These are phyloP conservation scores for Metopolophium dirhodum DNA, from an alignment of 1,140 invertebrate genomes.

Conservation along the genomic window DNA sequence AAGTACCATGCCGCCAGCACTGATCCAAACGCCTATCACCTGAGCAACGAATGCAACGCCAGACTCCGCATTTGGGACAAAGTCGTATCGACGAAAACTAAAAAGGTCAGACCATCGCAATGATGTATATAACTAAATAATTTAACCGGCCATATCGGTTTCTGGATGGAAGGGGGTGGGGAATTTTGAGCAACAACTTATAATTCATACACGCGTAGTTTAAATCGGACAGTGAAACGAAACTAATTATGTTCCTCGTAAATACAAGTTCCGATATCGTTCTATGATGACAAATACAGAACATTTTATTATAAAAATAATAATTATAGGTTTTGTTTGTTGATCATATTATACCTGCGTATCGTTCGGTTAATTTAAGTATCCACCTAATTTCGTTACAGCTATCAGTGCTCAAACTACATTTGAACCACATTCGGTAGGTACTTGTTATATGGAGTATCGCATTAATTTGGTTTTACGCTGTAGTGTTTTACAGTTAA, in stretches of 20 bases:
- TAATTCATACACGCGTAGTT: background rate
- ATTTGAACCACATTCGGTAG: background rate
- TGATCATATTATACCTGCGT: background rate
- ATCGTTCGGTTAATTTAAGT: background rate
- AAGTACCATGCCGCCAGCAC: conserved; percentile 76
- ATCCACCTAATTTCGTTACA: background rate
- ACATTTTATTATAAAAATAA: background rate
- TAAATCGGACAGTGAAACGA: background rate
- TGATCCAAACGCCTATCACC: conserved; percentile 69
- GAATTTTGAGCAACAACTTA: background rate
- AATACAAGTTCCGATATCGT: background rate
- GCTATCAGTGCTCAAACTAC: background rate
- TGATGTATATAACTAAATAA: background rate
- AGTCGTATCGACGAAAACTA: background rate
- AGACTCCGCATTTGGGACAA: conserved; percentile 69
- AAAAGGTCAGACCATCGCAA: conserved; percentile 26
- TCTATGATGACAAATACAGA: background rate
- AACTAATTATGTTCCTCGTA: background rate
- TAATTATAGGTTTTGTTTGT: background rate
- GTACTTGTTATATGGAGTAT: background rate
- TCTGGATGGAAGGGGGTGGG: background rate
- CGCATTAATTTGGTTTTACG: background rate
- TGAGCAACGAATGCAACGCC: conserved; percentile 73
- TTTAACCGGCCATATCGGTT: background rate
- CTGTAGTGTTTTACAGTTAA: background rate